Base-by-base conservation (phyloP, 2,113 vertebrate genomes). In the Sander vitreus region DNA sequence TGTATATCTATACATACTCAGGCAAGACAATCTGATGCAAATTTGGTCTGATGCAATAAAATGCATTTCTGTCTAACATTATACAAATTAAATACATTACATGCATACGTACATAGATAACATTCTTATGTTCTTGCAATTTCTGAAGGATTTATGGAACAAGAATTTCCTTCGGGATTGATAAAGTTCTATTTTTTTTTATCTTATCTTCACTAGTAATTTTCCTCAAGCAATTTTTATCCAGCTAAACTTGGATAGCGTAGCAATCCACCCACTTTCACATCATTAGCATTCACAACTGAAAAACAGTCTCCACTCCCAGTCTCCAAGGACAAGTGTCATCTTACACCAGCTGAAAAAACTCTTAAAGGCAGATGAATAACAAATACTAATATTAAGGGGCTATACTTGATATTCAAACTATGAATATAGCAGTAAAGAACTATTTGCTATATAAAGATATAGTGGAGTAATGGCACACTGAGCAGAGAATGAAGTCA, bases 231-330 rank as follows among this genome's bases (percentile, higher is more conserved):
- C 9, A 1, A 13, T 50, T 51, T 69, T 16, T 36, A 30, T 65
- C 60, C 19, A 18, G 23, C 10, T 53, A 0, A 21, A 6, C 3
- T 47, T 51, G 6, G 8, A 25, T 13, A 68, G 25, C 7, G 4
- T n/a, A 23, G 5, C 12, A 73, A 48, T 27, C 18, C 23, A 54
- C 21, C 73, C 9, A 57, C 68, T 57, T 72, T 57, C 62, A 51
- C 27, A 57, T 57, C 27, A 72, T 68, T 68, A 57, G 27, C 55
- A 69, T 67, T 57, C 25, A 72, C 16, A 57, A 36, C 27, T 59
- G 39, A 39, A 72, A 80, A 57, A 39, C 12, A 36, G 18, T 21
- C 19, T 57, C 13, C 3, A 33, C 58, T 14, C 23, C 13, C 10
- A 68, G 63, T n/a, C n/a, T 18, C 47, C 23, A 60, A 62, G 64